These are phyloP conservation scores for Paragorgia papillata DNA, from an alignment of 92 coral and sea anemone genomes.

Conservation along the genomic window DNA sequence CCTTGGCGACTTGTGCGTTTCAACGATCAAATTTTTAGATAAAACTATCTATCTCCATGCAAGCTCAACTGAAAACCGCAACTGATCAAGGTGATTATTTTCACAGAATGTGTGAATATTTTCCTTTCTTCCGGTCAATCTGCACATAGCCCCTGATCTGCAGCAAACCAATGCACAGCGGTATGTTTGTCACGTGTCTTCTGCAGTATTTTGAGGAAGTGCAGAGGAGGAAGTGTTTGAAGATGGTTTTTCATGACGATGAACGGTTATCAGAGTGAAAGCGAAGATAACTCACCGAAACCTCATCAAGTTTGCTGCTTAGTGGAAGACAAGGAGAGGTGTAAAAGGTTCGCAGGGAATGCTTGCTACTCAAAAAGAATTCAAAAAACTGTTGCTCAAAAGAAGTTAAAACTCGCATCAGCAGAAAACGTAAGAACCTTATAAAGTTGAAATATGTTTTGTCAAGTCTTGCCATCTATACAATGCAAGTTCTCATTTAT, in stretches of 20 bases:
- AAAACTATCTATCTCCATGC: no score
- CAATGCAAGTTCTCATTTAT: conserved; percentile 9
- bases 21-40: no score
- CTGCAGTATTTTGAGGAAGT: neutral
- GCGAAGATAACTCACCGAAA: conserved; percentile 87
- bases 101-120: no score
- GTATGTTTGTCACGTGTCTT: no score
- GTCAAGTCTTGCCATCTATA: neutral
- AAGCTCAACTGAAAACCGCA: no score
- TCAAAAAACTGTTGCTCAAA: conserved; percentile 98
- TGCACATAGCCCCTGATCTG: no score
- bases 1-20: no score
- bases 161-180: no score
- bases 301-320: conserved; percentile 96
- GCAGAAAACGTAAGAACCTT: conserved; percentile 76
- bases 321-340: conserved; percentile 91
- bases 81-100: no score
- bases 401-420: conserved; percentile 92
- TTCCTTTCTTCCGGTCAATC: no score
- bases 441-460: neutral
- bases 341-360: conserved; percentile 92
- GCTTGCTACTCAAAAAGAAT: conserved; percentile 98
- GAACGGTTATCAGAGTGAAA: conserved; percentile 99
- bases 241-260: conserved; percentile 58
- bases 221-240: neutral